Evolutionary conservation across 2,888 invertebrate species (phyloP).

Genomic region (Apodemia zela): DNA sequence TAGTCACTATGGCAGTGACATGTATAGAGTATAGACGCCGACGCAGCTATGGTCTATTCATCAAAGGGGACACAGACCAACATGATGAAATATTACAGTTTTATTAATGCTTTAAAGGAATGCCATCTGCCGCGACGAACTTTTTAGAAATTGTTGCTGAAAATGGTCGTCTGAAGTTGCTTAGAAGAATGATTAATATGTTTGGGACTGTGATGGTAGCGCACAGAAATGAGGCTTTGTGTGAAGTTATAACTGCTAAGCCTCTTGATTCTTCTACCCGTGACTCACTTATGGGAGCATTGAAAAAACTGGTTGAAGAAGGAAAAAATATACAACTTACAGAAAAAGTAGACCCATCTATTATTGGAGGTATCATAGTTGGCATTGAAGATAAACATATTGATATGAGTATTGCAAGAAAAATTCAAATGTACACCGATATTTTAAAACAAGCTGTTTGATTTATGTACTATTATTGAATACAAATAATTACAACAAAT

Average conservation of each 20-base stretch:
- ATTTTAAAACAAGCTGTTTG: constrained; percentile 50
- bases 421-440: constrained; percentile 57
- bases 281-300: constrained; percentile 44
- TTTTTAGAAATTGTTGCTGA: constrained; percentile 59
- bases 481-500: constrained; percentile 2
- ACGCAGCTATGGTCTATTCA: no score
- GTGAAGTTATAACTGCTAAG: constrained; percentile 64
- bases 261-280: constrained; percentile 48
- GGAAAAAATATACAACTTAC: constrained; percentile 55
- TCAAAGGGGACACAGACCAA: no score
- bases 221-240: constrained; percentile 59
- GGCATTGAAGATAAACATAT: constrained; percentile 65
- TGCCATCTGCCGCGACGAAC: constrained; percentile 51
- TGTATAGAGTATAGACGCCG: no score
- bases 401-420: constrained; percentile 59
- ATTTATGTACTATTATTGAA: constrained; percentile 12
- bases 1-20: no score
- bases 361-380: constrained; percentile 63
- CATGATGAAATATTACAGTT: no score
- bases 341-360: constrained; percentile 54
- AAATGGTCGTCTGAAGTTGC: constrained; percentile 57
- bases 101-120: constrained; percentile 39
- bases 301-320: constrained; percentile 51
- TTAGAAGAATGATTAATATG: constrained; percentile 53
- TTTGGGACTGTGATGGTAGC: constrained; percentile 60